These are phyloP conservation scores for Subanguina moxae DNA, from an alignment of 1,140 invertebrate genomes.

Conservation along the genomic window DNA sequence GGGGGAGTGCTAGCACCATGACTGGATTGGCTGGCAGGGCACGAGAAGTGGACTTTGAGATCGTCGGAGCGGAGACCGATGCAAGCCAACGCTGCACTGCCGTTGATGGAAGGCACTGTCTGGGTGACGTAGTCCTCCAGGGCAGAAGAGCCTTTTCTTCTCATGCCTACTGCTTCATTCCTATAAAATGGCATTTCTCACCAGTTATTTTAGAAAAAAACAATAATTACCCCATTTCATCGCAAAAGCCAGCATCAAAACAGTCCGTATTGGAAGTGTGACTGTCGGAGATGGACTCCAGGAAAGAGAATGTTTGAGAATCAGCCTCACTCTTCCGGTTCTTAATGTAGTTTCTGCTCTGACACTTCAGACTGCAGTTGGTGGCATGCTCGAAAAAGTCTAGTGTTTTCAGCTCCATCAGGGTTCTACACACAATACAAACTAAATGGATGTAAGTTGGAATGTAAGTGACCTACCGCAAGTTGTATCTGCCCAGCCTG, in stretches of 20 bases:
- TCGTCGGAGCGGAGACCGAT: conserved; percentile 10
- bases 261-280: background rate
- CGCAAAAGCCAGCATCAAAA: background rate
- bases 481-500: conserved; percentile 60
- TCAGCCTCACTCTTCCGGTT: conserved; percentile 36
- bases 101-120: conserved; percentile 35
- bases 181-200: background rate
- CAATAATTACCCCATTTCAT: conserved; percentile 3
- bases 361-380: conserved; percentile 49
- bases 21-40: background rate
- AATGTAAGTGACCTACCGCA: conserved; percentile 46
- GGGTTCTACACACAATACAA: conserved; percentile 43
- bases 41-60: background rate
- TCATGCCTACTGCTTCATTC: conserved; percentile 18
- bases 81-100: background rate
- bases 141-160: conserved; percentile 42
- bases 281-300: conserved; percentile 25
- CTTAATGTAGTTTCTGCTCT: conserved; percentile 46
- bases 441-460: background rate
- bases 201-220: background rate
- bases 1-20: background rate
- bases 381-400: conserved; percentile 60
- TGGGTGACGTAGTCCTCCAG: conserved; percentile 46
- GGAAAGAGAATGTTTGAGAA: background rate
- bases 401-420: conserved; percentile 60